Conservation (phyloP, 1,140 invertebrate species). For the Pachyrhynchus sulphureomaculatus region DNA sequence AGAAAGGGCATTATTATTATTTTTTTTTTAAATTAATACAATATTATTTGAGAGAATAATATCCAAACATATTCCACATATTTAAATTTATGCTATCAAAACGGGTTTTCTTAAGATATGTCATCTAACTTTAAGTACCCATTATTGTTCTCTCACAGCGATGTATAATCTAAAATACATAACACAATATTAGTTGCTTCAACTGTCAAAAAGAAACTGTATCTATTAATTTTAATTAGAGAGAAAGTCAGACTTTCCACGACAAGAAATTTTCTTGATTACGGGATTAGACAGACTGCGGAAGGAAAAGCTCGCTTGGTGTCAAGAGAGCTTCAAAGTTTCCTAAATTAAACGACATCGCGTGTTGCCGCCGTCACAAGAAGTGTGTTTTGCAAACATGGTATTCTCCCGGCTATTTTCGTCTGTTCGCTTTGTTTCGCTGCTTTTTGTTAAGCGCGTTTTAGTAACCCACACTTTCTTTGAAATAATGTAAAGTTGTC, state of each 20-base stretch:
- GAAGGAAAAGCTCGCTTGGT: constrained; percentile 25
- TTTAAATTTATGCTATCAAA: too few relatives aligned
- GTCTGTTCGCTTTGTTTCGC: constrained; percentile 6
- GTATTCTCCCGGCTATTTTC: constrained; percentile 21
- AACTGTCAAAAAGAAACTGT: constrained; percentile 9
- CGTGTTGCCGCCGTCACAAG: constrained; percentile 22
- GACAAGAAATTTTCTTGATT: constrained; percentile 24
- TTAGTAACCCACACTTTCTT: too few relatives aligned
- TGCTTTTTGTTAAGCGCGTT: background rate
- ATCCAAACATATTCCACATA: too few relatives aligned
- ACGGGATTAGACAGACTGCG: constrained; percentile 22
- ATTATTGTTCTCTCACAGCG: too few relatives aligned
- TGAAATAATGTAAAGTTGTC: too few relatives aligned
- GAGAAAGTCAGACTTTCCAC: background rate
- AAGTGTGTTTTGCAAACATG: constrained; percentile 33
- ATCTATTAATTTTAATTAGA: constrained; percentile 26
- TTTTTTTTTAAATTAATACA: too few relatives aligned
- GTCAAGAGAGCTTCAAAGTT: constrained; percentile 28
- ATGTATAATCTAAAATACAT: constrained; percentile 1
- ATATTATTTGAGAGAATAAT: too few relatives aligned
- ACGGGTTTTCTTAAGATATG: too few relatives aligned
- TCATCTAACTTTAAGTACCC: too few relatives aligned
- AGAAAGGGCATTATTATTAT: too few relatives aligned
- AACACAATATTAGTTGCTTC: constrained; percentile 8
- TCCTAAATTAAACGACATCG: constrained; percentile 25